Evolutionary conservation across 2,113 vertebrate genomes (phyloP).

Genomic region (Xiphophorus hellerii): DNA sequence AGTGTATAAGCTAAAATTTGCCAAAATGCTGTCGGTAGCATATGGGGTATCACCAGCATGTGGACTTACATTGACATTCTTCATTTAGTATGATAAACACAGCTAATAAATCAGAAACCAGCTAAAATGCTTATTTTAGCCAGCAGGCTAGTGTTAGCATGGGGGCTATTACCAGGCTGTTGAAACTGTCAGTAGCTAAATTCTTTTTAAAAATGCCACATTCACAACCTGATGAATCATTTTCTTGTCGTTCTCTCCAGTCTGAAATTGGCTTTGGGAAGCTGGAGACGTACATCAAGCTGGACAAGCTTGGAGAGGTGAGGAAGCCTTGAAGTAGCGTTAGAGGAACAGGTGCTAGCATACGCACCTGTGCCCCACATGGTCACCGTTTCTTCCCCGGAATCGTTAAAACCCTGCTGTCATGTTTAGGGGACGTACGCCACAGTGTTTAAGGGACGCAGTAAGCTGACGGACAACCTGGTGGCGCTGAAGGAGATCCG

Average conservation of each 20-base stretch:
- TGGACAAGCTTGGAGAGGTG: constrained; percentile 83
- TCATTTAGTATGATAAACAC: no score
- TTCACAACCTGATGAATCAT: not conserved
- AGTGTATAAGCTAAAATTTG: no score
- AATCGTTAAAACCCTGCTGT: not conserved
- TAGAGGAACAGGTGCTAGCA: not conserved
- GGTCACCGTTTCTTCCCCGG: not conserved
- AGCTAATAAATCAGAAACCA: no score
- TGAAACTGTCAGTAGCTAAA: not conserved
- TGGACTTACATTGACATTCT: no score
- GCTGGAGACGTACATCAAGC: constrained; percentile 82
- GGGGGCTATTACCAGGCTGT: no score
- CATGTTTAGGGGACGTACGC: constrained; percentile 92
- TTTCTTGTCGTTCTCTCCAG: constrained; percentile 39
- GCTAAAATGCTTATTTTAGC: no score
- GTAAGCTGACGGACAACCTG: constrained; percentile 97
- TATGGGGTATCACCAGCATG: no score
- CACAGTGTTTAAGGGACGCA: constrained; percentile 98
- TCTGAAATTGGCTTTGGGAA: constrained; percentile 83
- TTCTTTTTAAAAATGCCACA: not conserved
- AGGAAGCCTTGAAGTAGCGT: constrained; percentile 1
- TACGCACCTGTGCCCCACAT: no score
- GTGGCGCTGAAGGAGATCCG: constrained; percentile 98
- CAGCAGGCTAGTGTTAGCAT: no score
- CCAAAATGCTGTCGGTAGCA: no score